Evolutionary conservation across 92 coral and sea anemone species (phyloP).

Genomic region (Porites lobata): DNA sequence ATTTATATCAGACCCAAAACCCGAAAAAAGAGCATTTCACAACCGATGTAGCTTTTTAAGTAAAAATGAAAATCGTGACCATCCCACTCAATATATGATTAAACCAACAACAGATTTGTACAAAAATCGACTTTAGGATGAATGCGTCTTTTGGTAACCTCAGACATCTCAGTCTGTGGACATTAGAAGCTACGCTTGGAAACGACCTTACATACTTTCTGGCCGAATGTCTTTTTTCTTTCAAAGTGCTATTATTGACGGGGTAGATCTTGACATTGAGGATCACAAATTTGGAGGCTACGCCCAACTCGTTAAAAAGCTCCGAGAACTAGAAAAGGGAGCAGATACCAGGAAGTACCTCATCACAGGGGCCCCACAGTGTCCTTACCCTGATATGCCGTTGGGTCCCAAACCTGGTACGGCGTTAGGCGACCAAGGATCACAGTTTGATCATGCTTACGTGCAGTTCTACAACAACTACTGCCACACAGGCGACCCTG

Average conservation of each 20-base stretch:
- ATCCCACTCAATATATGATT: too few species aligned
- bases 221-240: background rate
- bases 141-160: too few species aligned
- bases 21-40: too few species aligned
- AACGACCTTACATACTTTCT: background rate
- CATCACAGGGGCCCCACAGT: constrained; percentile 62
- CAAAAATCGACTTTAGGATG: too few species aligned
- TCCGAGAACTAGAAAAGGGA: constrained; percentile 36
- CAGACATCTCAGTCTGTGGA: too few species aligned
- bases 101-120: too few species aligned
- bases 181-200: too few species aligned
- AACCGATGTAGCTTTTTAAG: too few species aligned
- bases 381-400: constrained; percentile 48
- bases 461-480: constrained; percentile 72
- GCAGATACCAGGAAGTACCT: constrained; percentile 39
- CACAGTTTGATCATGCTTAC: constrained; percentile 47
- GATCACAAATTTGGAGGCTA: constrained; percentile 37
- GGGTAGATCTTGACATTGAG: constrained; percentile 58
- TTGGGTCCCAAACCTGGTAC: constrained; percentile 44
- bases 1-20: too few species aligned
- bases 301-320: constrained; percentile 41
- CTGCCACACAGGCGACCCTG: constrained; percentile 62
- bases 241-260: constrained; percentile 46
- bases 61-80: too few species aligned
- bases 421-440: constrained; percentile 32